A percentile compares a stretch with the other conserved stretches of the same genome.
These are phyloP conservation scores for Drosophila melanosoma DNA, from an alignment of 2,888 invertebrate genomes.

Conservation along the genomic window DNA sequence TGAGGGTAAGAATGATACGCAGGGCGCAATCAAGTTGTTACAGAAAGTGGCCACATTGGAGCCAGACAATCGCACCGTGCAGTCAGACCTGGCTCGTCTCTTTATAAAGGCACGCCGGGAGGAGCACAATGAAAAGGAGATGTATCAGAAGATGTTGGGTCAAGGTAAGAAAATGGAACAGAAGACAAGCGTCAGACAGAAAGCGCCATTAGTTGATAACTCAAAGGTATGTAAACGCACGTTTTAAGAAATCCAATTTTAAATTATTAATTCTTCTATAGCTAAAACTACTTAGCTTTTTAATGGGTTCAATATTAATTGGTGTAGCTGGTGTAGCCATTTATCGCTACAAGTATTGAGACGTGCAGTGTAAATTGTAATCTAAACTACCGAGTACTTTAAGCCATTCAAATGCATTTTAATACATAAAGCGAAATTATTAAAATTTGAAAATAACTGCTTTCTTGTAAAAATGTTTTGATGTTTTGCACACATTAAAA, in stretches of 20 bases:
- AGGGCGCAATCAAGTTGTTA: constrained; percentile 89
- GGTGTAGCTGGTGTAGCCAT: constrained; percentile 90
- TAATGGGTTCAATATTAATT: constrained; percentile 89
- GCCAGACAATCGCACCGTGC: constrained; percentile 88
- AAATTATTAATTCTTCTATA: constrained; percentile 49
- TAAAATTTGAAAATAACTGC: constrained; percentile 58
- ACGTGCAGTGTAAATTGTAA: constrained; percentile 4
- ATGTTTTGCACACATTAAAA: constrained; percentile 48
- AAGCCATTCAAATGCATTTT: constrained; percentile 71
- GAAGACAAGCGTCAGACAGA: constrained; percentile 78
- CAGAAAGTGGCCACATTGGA: constrained; percentile 88
- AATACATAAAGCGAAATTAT: constrained; percentile 60
- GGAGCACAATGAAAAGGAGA: constrained; percentile 87
- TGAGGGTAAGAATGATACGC: constrained; percentile 89
- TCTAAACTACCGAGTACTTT: constrained; percentile 48
- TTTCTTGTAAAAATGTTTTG: constrained; percentile 49
- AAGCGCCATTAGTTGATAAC: constrained; percentile 80
- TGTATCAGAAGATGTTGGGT: constrained; percentile 90
- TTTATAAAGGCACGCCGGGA: constrained; percentile 87
- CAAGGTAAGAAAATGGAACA: constrained; percentile 85
- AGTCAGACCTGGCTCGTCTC: constrained; percentile 86
- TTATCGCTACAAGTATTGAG: constrained; percentile 89
- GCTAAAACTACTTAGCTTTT: constrained; percentile 84
- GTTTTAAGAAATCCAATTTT: background rate
- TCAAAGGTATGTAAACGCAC: constrained; percentile 76